Conservation (phyloP, 2,797 vertebrate genomes). For the Gadopsis marmoratus region DNA sequence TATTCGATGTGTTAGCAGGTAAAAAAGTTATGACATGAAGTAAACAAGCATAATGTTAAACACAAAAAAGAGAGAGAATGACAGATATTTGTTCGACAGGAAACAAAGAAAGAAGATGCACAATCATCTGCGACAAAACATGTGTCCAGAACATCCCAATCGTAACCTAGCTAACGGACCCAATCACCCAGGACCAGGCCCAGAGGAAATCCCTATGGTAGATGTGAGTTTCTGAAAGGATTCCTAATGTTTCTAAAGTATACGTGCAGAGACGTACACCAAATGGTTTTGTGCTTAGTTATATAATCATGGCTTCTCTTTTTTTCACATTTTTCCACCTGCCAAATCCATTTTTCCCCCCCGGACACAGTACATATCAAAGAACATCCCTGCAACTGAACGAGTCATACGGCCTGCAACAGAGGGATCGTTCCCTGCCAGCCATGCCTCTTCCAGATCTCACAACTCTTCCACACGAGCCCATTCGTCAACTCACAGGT, state of each 20-base stretch:
- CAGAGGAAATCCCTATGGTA: slow-evolving; percentile 97
- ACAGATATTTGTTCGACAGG: slow-evolving; percentile 77
- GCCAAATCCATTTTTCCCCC: slow-evolving; percentile 50
- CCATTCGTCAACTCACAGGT: slow-evolving; percentile 95
- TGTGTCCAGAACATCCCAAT: slow-evolving; percentile 96
- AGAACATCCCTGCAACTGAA: slow-evolving; percentile 94
- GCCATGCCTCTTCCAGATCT: slow-evolving; percentile 95
- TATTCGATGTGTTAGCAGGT: background rate
- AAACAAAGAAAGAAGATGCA: slow-evolving; percentile 99
- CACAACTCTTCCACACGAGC: slow-evolving; percentile 96
- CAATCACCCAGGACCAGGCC: slow-evolving; percentile 95
- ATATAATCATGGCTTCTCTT: slow-evolving; percentile 16
- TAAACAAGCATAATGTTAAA: background rate
- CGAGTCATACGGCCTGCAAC: slow-evolving; percentile 93
- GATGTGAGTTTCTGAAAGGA: slow-evolving; percentile 87
- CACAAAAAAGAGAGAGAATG: slow-evolving; percentile 8
- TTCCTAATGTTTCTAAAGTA: slow-evolving; percentile 25
- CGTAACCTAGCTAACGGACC: slow-evolving; percentile 94
- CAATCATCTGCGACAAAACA: slow-evolving; percentile 96
- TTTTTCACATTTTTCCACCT: slow-evolving; percentile 43
- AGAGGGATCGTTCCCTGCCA: slow-evolving; percentile 94
- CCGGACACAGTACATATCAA: slow-evolving; percentile 93
- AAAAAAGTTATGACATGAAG: background rate
- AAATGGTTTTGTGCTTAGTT: slow-evolving; percentile 38
- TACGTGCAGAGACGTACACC: slow-evolving; percentile 18